Evolutionary conservation across 2,113 vertebrate genomes (phyloP), one percentile per base, ranked within the genome.

Genomic region (Elachura formosa): DNA sequence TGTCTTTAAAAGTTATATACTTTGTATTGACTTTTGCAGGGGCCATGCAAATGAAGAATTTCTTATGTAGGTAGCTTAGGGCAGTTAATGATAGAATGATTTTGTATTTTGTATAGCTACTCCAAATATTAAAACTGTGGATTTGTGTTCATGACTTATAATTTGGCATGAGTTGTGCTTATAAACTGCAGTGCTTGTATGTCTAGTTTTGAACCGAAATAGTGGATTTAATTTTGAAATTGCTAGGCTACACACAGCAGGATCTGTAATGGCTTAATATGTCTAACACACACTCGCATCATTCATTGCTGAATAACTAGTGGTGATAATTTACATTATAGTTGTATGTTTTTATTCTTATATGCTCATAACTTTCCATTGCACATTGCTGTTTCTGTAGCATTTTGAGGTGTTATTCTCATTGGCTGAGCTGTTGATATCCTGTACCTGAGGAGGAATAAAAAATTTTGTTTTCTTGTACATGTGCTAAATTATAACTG

Each of bases 361-460:
- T 1, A 3, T 58, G 8, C 34, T 14, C 12, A 0, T 71, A 48
- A 66, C 33, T 87, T 64, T 40, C 33, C 31, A 22, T 86, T 71
- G 18, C 25, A 10, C 3, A 1, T 59, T 29, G 3, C 3, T 61
- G 15, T 91, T 18, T 68, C 0, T 26, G 2, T 82, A 36, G 28
- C 36, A 38, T 52, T 82, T 78, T 16, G 9, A 52, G 29, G 19
- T 48, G 40, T 75, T 85, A 38, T 6, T 31, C 14, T 75, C 21
- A 13, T 40, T 79, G 80, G 7, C 36, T 86, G 48, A 81, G 29
- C 33, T 87, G 11, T 64, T 69, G 25, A 20, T 46, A 12, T 54
- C 17, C 43, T 43, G 11, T 82, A 51, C 9, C 3, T 7, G 11
- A 64, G 36, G n/a, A 86, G 28, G 36, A 67, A 31, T 64, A 48